Conservation (phyloP, 2,888 invertebrate species). For the Metalampra italica region DNA sequence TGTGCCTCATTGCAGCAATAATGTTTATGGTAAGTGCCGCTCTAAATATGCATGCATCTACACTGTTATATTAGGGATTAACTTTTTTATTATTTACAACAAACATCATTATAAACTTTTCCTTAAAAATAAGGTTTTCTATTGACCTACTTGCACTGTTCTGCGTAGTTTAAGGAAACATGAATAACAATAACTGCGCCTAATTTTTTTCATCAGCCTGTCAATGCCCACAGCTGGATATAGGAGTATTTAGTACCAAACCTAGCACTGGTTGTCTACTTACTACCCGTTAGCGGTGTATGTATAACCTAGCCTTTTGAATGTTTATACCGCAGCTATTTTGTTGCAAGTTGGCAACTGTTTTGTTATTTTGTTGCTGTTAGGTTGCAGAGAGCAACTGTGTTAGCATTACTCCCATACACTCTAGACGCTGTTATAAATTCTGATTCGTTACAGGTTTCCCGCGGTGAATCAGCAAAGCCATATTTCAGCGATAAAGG, state of each 20-base stretch:
- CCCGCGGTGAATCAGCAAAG: constrained; percentile 8
- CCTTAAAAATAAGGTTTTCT: neutral
- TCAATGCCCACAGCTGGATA: no score
- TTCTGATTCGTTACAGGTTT: neutral
- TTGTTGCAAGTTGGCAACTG: no score
- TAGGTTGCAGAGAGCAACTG: no score
- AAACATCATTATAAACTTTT: neutral
- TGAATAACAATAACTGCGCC: neutral
- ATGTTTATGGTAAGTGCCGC: constrained; percentile 4
- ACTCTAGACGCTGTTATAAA: no score
- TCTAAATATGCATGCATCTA: neutral
- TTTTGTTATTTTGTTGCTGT: no score
- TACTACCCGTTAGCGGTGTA: no score
- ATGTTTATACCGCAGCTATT: no score
- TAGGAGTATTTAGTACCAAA: no score
- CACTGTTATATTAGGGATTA: neutral
- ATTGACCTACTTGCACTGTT: constrained; percentile 12
- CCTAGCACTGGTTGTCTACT: no score
- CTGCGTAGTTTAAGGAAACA: neutral
- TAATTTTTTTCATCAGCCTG: no score
- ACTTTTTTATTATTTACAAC: neutral
- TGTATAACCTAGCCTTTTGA: no score
- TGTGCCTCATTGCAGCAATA: neutral
- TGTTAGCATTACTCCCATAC: no score
- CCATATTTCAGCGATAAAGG: constrained; percentile 32